phyloP scores from a whole-genome alignment of 2,797 vertebrate species.

The Chromobotia macracanthus region DNA sequence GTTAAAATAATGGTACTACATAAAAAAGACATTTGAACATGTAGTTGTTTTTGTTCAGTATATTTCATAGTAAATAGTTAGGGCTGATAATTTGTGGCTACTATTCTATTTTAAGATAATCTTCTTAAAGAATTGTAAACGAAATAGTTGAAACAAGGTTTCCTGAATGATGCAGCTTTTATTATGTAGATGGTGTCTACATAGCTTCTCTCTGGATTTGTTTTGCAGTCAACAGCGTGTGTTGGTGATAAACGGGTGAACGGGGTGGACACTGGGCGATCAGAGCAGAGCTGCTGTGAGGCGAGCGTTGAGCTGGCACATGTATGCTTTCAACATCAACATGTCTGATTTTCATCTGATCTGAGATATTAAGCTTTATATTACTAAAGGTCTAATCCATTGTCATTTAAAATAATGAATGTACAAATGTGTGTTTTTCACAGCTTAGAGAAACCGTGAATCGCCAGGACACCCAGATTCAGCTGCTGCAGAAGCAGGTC shows the following conservation, averaged over 20 bases:
- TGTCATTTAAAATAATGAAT: background rate
- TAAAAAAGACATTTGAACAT: no score
- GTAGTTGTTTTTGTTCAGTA: no score
- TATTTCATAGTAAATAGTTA: no score
- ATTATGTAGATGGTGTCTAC: background rate
- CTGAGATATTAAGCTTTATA: background rate
- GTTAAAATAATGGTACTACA: no score
- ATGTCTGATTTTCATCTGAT: background rate
- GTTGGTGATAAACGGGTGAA: conserved; percentile 73
- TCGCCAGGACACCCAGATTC: conserved; percentile 75
- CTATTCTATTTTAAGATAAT: no score
- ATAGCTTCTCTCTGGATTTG: background rate
- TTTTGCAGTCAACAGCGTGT: conserved; percentile 71
- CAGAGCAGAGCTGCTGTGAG: conserved; percentile 74
- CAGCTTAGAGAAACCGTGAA: conserved; percentile 75
- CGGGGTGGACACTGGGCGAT: conserved; percentile 64
- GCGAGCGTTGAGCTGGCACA: conserved; percentile 76
- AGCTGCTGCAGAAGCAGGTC: conserved; percentile 79
- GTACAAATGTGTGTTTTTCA: conserved; percentile 50
- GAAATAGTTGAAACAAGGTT: background rate
- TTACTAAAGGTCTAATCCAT: no score
- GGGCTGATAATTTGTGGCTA: no score
- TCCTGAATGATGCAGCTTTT: background rate
- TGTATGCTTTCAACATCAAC: conserved; percentile 70
- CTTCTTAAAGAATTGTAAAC: no score